These are phyloP conservation scores for Danaus melanippus DNA, from an alignment of 1,140 invertebrate genomes.

Conservation along the genomic window DNA sequence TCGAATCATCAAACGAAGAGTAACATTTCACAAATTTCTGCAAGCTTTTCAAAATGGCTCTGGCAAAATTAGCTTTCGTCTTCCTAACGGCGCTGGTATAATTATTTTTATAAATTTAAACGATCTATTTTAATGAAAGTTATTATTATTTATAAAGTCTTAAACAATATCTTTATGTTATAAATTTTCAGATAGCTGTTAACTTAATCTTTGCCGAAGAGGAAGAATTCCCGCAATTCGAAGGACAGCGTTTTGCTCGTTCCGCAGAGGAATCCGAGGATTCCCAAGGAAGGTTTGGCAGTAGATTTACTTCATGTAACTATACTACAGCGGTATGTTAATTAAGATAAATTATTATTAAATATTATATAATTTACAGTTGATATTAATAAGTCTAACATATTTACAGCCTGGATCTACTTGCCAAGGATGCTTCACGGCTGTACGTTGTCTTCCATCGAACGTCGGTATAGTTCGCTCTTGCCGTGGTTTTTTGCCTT, in stretches of 20 bases:
- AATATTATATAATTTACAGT: too few relatives aligned
- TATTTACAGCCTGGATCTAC: conserved; percentile 29
- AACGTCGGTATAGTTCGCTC: conserved; percentile 25
- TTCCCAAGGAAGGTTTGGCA: neutral
- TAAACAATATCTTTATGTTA: conserved; percentile 1
- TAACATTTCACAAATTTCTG: neutral
- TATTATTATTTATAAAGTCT: conserved; percentile 1
- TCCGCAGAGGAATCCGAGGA: conserved; percentile 2
- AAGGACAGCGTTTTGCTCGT: neutral
- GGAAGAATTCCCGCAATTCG: neutral
- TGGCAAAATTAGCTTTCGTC: conserved; percentile 18
- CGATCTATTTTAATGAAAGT: too few relatives aligned
- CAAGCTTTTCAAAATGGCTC: conserved; percentile 18
- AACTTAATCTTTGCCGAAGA: conserved; percentile 32
- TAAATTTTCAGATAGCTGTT: conserved; percentile 24
- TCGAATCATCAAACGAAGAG: conserved; percentile 8
- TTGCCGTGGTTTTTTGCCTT: conserved; percentile 28
- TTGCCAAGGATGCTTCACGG: conserved; percentile 27
- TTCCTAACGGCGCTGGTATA: conserved; percentile 30
- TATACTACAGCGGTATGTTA: conserved; percentile 11
- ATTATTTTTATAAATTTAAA: too few relatives aligned
- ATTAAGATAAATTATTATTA: too few relatives aligned
- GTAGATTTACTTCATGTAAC: conserved; percentile 5
- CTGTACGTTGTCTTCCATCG: conserved; percentile 25
- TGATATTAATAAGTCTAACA: too few relatives aligned